A percentile compares a stretch with the other conserved stretches of the same genome.
Conservation (phyloP, 2,797 vertebrate species). For the Acridotheres tristis region DNA sequence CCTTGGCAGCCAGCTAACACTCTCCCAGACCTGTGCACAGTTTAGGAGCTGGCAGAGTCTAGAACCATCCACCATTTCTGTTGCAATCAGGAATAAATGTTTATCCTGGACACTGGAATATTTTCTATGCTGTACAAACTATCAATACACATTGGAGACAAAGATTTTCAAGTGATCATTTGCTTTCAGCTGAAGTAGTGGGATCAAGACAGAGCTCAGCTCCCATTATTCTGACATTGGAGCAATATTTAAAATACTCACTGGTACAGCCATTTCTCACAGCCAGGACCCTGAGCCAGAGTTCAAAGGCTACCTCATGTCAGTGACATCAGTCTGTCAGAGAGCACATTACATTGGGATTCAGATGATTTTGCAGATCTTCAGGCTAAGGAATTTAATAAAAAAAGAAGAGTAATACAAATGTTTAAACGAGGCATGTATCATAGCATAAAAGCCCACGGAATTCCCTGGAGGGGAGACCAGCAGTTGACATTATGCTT, state of each 20-base stretch:
- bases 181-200: background rate
- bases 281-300: background rate
- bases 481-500: background rate
- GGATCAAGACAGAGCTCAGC: background rate
- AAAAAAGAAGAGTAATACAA: background rate
- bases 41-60: background rate
- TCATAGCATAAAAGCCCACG: background rate
- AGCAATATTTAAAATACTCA: background rate
- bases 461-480: constrained; percentile 30
- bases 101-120: background rate
- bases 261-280: background rate
- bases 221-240: background rate
- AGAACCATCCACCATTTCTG: background rate
- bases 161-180: background rate
- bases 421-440: background rate
- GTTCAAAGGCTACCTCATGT: background rate
- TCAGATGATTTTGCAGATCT: constrained; percentile 1
- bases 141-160: background rate
- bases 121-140: background rate
- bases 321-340: background rate
- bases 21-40: background rate
- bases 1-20: background rate
- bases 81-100: background rate
- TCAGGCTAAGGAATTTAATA: constrained; percentile 34
- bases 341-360: background rate